Percentiles rank a stretch among this genome's conserved stretches.
Conservation (phyloP, 2,888 invertebrate genomes). For the Eudasyphora cyanicolor region DNA sequence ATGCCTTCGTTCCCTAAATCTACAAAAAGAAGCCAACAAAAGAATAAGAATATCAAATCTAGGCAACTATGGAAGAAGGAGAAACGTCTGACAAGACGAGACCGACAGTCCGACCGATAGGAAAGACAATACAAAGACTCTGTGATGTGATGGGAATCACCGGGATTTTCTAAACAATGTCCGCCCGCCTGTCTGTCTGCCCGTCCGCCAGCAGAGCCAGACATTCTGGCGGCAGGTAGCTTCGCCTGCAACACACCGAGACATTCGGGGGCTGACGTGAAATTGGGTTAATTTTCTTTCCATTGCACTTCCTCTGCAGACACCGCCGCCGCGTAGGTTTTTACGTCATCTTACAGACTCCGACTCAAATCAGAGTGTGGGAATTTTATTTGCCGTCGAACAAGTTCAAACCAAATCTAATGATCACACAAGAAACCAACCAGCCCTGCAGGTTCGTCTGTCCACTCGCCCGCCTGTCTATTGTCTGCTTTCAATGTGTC, state of each 20-base stretch:
- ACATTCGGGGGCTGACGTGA: constrained; percentile 51
- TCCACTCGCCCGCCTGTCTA: too few relatives aligned
- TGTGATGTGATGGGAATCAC: constrained; percentile 46
- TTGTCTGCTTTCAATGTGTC: constrained; percentile 54
- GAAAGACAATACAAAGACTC: constrained; percentile 31
- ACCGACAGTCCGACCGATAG: not conserved
- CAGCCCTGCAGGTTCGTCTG: not conserved
- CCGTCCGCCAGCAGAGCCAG: constrained; percentile 17
- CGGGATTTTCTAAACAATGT: constrained; percentile 46
- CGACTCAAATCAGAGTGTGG: constrained; percentile 46
- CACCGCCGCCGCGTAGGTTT: constrained; percentile 12
- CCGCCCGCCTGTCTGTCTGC: not conserved
- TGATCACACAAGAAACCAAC: constrained; percentile 44
- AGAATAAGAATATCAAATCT: constrained; percentile 26
- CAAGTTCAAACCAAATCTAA: constrained; percentile 49
- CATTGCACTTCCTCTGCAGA: constrained; percentile 51
- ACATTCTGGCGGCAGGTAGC: constrained; percentile 62
- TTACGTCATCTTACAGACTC: constrained; percentile 9
- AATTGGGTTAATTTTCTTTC: constrained; percentile 64
- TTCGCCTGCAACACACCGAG: constrained; percentile 42
- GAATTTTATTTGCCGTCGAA: constrained; percentile 47
- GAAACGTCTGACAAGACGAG: constrained; percentile 23
- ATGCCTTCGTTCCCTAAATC: not conserved
- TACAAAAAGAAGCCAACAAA: not conserved
- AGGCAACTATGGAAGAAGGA: constrained; percentile 21